phyloP scores from a whole-genome alignment of 2,888 invertebrate species.

The Caenorhabditis sp. region DNA sequence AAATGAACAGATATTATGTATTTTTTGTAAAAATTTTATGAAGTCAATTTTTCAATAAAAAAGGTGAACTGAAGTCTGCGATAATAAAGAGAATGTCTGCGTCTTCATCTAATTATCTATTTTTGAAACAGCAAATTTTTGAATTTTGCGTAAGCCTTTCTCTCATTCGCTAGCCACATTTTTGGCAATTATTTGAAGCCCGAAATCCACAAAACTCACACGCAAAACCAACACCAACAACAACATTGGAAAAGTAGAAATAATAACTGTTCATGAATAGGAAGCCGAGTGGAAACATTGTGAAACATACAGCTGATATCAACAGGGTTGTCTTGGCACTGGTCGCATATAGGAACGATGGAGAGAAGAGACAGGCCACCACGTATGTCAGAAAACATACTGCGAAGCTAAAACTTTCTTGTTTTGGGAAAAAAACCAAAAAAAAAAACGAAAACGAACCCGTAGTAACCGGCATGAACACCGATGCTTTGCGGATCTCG shows the following conservation, averaged over 20 bases:
- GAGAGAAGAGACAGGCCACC: constrained; percentile 42
- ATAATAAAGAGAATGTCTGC: no score
- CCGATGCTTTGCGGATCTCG: constrained; percentile 43
- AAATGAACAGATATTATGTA: no score
- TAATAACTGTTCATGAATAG: constrained; percentile 47
- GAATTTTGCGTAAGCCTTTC: no score
- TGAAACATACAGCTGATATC: constrained; percentile 40
- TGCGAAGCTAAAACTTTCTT: constrained; percentile 28
- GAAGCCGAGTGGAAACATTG: constrained; percentile 42
- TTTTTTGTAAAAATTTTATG: no score
- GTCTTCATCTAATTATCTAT: no score
- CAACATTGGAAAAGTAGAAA: constrained; percentile 37
- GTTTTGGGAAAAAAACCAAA: no score
- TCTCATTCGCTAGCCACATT: no score
- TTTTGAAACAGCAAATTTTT: no score
- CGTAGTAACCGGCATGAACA: constrained; percentile 53
- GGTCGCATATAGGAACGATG: constrained; percentile 39
- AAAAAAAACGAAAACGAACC: constrained; percentile 23
- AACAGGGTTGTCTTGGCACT: constrained; percentile 45
- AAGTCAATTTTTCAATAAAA: no score
- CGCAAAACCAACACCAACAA: constrained; percentile 51
- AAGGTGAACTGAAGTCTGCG: no score
- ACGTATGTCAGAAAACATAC: constrained; percentile 44
- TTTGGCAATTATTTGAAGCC: no score
- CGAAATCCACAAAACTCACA: neutral